Evolutionary conservation across 2,888 invertebrate species (phyloP), one percentile per base, ranked within the genome.

Genomic region (Endomychus coccineus): DNA sequence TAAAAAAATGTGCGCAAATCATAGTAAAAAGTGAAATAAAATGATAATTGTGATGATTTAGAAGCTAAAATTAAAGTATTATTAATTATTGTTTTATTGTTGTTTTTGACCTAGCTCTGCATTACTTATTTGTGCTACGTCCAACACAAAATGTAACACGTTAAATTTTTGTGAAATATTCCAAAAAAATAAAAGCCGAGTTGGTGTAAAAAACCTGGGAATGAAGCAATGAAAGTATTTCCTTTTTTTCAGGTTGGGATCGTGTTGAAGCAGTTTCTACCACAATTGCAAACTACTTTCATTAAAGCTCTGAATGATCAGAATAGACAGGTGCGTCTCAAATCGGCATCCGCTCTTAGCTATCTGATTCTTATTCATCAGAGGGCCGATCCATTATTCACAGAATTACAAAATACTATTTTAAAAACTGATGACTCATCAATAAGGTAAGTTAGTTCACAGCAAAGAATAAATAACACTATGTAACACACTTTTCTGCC

Each of bases 251-350:
- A 88, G 86, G 94, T 95, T 44, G 94, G 94, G 27, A 78, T 83
- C 21, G 85, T 92, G 82, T 69, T 98, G 64, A 95, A 95, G 66
- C 96, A 97, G 63, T 98, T 98, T 71, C 74, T 97, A 55, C 97
- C 98, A 2, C 98, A 98, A 69, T 76, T 98, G 22, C 97, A 97
- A 72, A 96, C 96, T 2, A 97, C 97, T 11, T 97, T 98, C 70
- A 75, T 96, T 34, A 96, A 96, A 69, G 88, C 96, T 3, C 71
- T 97, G 36, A 83, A 86, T 61, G 98, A 98, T 66, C 78, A 84
- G 15, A 85, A 85, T 64, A 74, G 94, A 38, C 73, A 78, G 45
- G 95, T 96, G 11, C 75, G 96, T 42, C 74, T 96, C 49, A 87
- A 87, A 69, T 90, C 95, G 5, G 94, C 88, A 1, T 72, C 74